Evolutionary conservation across 1,140 invertebrate species (phyloP), one percentile per base, ranked within the genome.

Genomic region (Pemphigus obesinymphae): DNA sequence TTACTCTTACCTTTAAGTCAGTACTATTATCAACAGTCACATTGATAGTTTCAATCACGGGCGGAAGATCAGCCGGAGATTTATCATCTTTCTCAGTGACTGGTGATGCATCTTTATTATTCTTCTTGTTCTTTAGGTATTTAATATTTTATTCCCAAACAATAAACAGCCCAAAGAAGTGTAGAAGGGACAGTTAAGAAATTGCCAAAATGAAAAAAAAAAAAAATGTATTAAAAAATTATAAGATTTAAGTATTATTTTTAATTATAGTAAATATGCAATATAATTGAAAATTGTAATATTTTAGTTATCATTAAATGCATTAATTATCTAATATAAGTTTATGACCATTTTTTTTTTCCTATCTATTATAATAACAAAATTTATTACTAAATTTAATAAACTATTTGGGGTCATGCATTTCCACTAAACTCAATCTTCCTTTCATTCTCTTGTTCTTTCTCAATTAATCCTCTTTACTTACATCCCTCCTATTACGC

Each of bases 131-230:
- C 76, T 80, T 80, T 80, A 80, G 53, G 50, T 80, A 80, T 80
- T 80, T 80, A 40, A 80, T 80, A 80, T 29, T 63, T 43, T 80
- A 80, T 80, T 80, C 53, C 76, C 48, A 63, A 63, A 80, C 23
- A 80, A 80, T 63, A 45, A 80, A 63, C 55, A 80, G 76, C 76
- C 53, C 55, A 80, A 40, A 80, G 76, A 80, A 76, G 55, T 61
- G 34, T 37, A 61, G 55, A 58, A 80, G 37, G 8, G 17, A 63
- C 45, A 26, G 31, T 80, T 80, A 26, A 61, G 15, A 78, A 61
- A 80, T 29, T 45, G 23, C 37, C 31, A 40, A 80, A 70, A 70
- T 70, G 20, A 78, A 80, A 96, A 37, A 94, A 94, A 1, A 91
- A 91, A 0, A 63, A 61, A 61, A 76, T 70, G 13, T 13, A 70